Conservation (phyloP, 2,888 invertebrate species). For the Seira ritae region DNA sequence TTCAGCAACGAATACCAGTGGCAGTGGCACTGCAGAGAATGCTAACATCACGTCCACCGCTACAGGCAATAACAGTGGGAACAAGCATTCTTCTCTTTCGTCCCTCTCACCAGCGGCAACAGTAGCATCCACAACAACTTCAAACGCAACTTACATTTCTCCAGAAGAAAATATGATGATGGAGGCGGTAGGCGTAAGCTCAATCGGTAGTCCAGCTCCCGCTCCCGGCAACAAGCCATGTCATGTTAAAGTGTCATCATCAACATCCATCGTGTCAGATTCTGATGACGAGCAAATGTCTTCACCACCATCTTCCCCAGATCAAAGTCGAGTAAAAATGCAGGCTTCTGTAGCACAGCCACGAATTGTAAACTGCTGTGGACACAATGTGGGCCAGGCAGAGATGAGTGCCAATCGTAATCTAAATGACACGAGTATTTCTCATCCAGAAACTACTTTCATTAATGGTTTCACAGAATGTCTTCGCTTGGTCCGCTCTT, state of each 20-base stretch:
- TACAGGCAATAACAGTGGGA: constrained; percentile 28
- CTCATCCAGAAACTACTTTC: constrained; percentile 39
- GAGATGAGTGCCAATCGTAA: not conserved
- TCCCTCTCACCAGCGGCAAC: constrained; percentile 1
- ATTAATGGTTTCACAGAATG: constrained; percentile 69
- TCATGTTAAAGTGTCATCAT: constrained; percentile 61
- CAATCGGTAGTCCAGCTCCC: constrained; percentile 1
- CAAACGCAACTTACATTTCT: too few species aligned
- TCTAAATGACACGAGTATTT: constrained; percentile 12
- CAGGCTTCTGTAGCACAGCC: not conserved
- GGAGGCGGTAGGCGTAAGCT: constrained; percentile 27
- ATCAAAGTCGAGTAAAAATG: constrained; percentile 20
- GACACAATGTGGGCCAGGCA: constrained; percentile 13
- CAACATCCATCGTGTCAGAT: constrained; percentile 57
- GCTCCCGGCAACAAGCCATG: constrained; percentile 31
- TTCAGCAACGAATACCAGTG: constrained; percentile 25
- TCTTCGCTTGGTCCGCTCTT: constrained; percentile 64
- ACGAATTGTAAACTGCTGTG: constrained; percentile 38
- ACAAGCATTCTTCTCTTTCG: constrained; percentile 11
- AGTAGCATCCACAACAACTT: constrained; percentile 10
- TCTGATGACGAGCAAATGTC: constrained; percentile 58
- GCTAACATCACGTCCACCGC: constrained; percentile 2
- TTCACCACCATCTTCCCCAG: constrained; percentile 25
- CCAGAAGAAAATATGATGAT: constrained; percentile 12
- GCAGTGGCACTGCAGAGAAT: constrained; percentile 16